Evolutionary conservation across 2,113 vertebrate species (phyloP).

Genomic region (Mormyrus lacerda): DNA sequence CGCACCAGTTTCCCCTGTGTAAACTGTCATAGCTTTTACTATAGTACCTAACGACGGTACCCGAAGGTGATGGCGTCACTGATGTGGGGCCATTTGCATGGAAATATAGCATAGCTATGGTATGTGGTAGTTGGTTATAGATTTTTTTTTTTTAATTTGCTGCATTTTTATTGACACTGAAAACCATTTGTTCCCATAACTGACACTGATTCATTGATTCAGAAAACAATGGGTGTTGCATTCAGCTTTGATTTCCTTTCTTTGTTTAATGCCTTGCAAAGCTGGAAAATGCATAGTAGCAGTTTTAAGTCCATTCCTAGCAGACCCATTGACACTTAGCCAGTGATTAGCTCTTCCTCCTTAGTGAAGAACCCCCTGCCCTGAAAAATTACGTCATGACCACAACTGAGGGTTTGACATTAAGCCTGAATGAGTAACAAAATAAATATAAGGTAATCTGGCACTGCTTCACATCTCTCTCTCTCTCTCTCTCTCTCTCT

Average conservation of each 20-base stretch:
- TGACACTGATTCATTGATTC: not conserved
- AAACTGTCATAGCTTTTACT: not conserved
- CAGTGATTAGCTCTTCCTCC: conserved; percentile 10
- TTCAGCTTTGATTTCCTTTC: not conserved
- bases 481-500: not conserved
- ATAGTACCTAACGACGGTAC: not conserved
- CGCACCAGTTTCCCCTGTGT: not conserved
- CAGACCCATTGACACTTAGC: not conserved
- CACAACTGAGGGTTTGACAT: not conserved
- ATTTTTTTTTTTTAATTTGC: not conserved
- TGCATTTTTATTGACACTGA: not conserved
- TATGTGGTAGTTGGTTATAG: not conserved
- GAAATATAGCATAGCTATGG: not conserved
- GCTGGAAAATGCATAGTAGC: not conserved
- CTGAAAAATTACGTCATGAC: not conserved
- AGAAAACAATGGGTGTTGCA: not conserved
- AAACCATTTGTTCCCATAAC: not conserved
- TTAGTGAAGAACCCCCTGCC: not conserved
- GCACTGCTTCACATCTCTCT: not conserved
- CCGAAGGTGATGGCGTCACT: not conserved
- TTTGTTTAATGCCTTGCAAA: not conserved
- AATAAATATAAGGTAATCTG: conserved; percentile 1
- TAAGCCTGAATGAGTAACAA: not conserved
- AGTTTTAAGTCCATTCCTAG: not conserved
- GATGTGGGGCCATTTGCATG: not conserved